Percentiles rank a stretch among this genome's conserved stretches.
Evolutionary conservation across 2,113 vertebrate species (phyloP).

Genomic region (Panurus biarmicus): DNA sequence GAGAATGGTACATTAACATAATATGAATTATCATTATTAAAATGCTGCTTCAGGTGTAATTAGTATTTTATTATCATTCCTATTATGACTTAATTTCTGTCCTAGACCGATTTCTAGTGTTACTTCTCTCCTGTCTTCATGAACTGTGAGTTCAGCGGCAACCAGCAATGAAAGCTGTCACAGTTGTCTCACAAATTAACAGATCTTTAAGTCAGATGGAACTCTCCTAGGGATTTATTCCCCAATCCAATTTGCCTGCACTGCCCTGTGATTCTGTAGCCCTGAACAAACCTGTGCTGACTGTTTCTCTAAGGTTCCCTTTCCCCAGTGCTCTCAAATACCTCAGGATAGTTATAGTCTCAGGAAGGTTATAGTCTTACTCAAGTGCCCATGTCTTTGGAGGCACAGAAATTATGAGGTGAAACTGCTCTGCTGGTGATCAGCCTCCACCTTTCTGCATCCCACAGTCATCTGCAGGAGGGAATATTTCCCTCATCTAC

Average conservation of each 20-base stretch:
- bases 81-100: slow-evolving; percentile 6
- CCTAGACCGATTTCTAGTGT: not conserved
- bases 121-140: not conserved
- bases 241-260: not conserved
- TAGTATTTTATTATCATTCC: slow-evolving; percentile 48
- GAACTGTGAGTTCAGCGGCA: not conserved
- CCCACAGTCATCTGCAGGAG: not conserved
- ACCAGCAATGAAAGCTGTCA: not conserved
- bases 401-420: not conserved
- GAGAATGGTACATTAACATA: slow-evolving; percentile 45
- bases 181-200: not conserved
- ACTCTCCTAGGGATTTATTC: not conserved
- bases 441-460: not conserved
- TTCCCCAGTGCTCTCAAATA: not conserved
- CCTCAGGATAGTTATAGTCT: not conserved
- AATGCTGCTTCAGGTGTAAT: slow-evolving; percentile 32
- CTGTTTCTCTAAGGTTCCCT: not conserved
- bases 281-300: not conserved
- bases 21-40: slow-evolving; percentile 57
- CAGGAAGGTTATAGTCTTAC: no score
- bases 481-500: not conserved
- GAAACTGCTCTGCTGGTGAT: not conserved
- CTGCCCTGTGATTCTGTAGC: not conserved
- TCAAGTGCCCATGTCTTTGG: not conserved
- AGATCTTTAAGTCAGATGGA: not conserved